Evolutionary conservation across 23 tunicate genomes (phyloP).

Genomic region (Diplosoma virens): DNA sequence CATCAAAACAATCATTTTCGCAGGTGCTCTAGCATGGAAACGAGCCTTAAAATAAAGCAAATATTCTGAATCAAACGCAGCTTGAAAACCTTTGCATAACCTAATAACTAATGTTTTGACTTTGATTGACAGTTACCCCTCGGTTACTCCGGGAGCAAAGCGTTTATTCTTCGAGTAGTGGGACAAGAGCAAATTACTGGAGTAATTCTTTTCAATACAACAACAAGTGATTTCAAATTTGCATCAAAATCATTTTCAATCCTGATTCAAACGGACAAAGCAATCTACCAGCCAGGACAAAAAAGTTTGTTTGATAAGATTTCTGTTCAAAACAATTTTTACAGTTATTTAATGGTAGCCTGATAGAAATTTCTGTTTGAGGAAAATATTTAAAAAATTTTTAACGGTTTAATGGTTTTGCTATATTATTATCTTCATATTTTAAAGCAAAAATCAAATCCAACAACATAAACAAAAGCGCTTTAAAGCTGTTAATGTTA

Average conservation of each 20-base stretch:
- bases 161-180: slow-evolving; percentile 34
- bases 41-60: background rate
- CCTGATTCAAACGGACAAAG: slow-evolving; percentile 94
- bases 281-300: slow-evolving; percentile 90
- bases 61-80: background rate
- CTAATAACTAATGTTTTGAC: background rate
- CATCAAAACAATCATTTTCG: background rate
- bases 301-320: slow-evolving; percentile 48
- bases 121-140: slow-evolving; percentile 41
- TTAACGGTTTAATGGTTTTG: too few relatives aligned
- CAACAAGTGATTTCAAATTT: slow-evolving; percentile 38
- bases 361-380: too few relatives aligned
- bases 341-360: too few relatives aligned
- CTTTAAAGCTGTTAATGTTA: too few relatives aligned
- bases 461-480: too few relatives aligned
- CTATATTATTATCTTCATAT: too few relatives aligned
- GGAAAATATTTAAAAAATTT: too few relatives aligned
- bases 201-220: slow-evolving; percentile 23
- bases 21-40: background rate
- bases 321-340: too few relatives aligned
- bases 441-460: too few relatives aligned
- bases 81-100: background rate
- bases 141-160: slow-evolving; percentile 36
- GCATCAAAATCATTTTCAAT: slow-evolving; percentile 59
- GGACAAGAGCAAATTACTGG: slow-evolving; percentile 56